Evolutionary conservation across 2,888 invertebrate species (phyloP), one percentile per base, ranked within the genome.

Genomic region (Rotaria magnacalcarata): DNA sequence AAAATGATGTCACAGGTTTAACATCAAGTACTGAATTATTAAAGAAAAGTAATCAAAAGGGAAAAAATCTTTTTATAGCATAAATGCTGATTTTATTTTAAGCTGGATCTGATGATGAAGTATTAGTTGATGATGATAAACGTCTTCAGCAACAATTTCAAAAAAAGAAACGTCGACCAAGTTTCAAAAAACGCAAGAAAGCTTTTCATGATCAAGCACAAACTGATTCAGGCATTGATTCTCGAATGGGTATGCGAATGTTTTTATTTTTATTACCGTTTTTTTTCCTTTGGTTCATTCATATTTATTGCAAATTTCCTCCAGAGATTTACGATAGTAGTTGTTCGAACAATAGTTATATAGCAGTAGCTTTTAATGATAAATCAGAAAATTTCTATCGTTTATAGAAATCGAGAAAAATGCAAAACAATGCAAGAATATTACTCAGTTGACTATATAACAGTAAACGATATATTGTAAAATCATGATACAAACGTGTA

Each of bases 121-220:
- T 80, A 11, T 19, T 80, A 43, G 43, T 21, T 24, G 80, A 47
- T 47, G 47, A 80, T 80, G 80, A 47, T 80, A 80, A 80, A 47
- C 43, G n/a, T n/a, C 27, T 14, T 34, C 67, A 67, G 34, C 67
- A 67, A 34, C 67, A 67, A 67, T 19, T 34, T 67, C 80, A 19
- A n/a, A 80, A 80, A 47, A 80, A 80, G 47, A 80, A 80, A 80
- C 80, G 80, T 47, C 80, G 80, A 14, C 80, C 80, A 24, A 80
- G 80, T 80, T 80, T 80, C n/a, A 80, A 80, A 80, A 21, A 47
- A 47, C 80, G 80, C 14, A 80, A 80, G 8, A 80, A 80, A 80
- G n/a, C 80, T n/a, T 19, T 43, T n/a, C 47, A 80, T 80, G 80
- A 80, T 80, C 43, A 43, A n/a, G n/a, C 80, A n/a, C 80, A 80